Evolutionary conservation across 2,888 invertebrate genomes (phyloP), one percentile per base, ranked within the genome.

Genomic region (Epistrophe grossulariae): DNA sequence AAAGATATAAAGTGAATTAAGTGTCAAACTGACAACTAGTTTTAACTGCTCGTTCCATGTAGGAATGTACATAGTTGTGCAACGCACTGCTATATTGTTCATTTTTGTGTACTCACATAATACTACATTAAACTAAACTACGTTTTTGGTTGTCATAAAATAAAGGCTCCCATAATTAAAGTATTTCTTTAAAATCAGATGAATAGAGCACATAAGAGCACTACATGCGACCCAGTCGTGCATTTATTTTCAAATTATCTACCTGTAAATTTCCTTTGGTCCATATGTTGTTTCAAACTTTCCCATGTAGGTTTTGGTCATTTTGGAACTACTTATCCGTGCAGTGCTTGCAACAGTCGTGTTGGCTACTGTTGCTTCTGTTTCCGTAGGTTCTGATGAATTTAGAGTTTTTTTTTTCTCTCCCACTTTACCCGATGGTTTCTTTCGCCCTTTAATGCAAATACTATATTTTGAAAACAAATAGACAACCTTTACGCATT

Each of bases 281-380:
- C 92, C 91, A 82, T 92, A 92, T 19, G 90, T 76, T 24, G 90
- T 88, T 68, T 91, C 91, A 84, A 91, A 92, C 71, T 90, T 90
- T 4, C 73, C 77, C 13, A 50, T 0, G 19, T 64, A 48, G 0
- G 85, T 55, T 79, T 90, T 91, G 71, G 88, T 89, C 17, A 45
- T 79, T 0, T 85, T 90, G 24, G 90, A 79, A 66, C 90, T 90
- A 19, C 85, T 73, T 0, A 79, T 66, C 8, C 77, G 24, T 8
- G 89, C 88, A 10, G 90, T 88, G 52, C 79, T 89, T 6, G 87
- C 50, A n/a, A 80, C 66, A 0, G 92, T 89, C 52, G 89, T 90
- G 79, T 91, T 91, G 2, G 89, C 88, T 24, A 89, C 15, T 43
- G 88, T 81, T 4, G 88, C 85, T 81, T 90, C 90, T 2, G 88